Conservation (phyloP, 1,140 invertebrate species). For the Hycleus cichorii region DNA sequence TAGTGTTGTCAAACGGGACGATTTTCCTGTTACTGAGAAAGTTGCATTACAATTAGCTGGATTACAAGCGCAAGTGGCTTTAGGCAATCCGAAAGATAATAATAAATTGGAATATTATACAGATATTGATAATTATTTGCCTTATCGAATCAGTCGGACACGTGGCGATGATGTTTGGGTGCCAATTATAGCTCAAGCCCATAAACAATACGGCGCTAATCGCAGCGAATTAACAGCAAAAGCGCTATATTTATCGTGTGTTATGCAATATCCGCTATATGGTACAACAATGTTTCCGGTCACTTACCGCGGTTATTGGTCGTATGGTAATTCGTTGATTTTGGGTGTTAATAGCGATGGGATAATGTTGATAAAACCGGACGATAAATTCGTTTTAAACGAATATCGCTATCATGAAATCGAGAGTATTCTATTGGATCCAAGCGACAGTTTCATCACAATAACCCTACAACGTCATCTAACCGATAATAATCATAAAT, state of each 20-base stretch:
- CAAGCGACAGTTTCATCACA: slow-evolving; percentile 86
- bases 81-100: slow-evolving; percentile 75
- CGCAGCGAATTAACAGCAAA: slow-evolving; percentile 87
- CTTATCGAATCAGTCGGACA: slow-evolving; percentile 65
- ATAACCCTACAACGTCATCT: slow-evolving; percentile 61
- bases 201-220: slow-evolving; percentile 83
- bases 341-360: slow-evolving; percentile 89
- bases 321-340: slow-evolving; percentile 58
- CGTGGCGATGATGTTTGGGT: slow-evolving; percentile 73
- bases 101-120: slow-evolving; percentile 66
- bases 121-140: slow-evolving; percentile 72
- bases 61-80: slow-evolving; percentile 84
- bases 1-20: slow-evolving; percentile 90
- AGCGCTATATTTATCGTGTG: slow-evolving; percentile 88
- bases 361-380: slow-evolving; percentile 78
- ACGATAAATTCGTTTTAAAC: slow-evolving; percentile 82
- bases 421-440: slow-evolving; percentile 85
- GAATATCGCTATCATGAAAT: slow-evolving; percentile 84
- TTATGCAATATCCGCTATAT: slow-evolving; percentile 95
- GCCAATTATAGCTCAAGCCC: slow-evolving; percentile 77
- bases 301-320: slow-evolving; percentile 71
- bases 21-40: slow-evolving; percentile 91
- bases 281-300: slow-evolving; percentile 91
- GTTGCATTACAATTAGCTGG: slow-evolving; percentile 89
- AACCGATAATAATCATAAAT: slow-evolving; percentile 65